Conservation (phyloP, 2,113 vertebrate genomes). For the Leptosomus discolor region DNA sequence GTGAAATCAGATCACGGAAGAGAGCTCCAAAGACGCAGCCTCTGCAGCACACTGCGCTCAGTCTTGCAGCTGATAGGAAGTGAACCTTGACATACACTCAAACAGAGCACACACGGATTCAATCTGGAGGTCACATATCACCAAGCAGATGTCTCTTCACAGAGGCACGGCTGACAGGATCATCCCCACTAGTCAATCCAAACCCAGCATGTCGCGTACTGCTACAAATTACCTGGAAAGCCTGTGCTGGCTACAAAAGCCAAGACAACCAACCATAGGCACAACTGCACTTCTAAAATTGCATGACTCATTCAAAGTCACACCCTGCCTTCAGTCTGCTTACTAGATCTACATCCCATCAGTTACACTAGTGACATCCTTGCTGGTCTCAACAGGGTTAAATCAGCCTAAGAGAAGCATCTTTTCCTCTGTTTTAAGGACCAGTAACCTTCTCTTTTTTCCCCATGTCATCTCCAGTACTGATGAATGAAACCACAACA, state of each 20-base stretch:
- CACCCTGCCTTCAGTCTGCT: background rate
- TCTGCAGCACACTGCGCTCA: rapidly evolving
- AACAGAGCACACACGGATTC: too few relatives aligned
- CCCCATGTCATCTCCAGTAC: background rate
- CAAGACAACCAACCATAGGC: background rate
- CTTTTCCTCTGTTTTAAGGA: background rate
- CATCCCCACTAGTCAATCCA: background rate
- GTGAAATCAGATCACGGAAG: background rate
- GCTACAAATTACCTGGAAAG: background rate
- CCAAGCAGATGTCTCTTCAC: background rate
- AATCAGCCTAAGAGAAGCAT: background rate
- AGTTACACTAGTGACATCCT: background rate
- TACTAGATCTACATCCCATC: background rate
- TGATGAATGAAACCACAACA: background rate
- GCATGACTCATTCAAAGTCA: background rate
- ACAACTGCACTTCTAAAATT: background rate
- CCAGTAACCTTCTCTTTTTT: background rate
- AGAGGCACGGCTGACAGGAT: background rate
- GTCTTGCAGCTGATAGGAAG: background rate
- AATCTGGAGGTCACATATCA: background rate
- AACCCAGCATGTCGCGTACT: background rate
- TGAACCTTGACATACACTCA: background rate
- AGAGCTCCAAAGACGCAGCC: background rate
- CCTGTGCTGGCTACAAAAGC: background rate
- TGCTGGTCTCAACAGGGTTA: background rate